Conservation (phyloP, 2,888 invertebrate species). For the Drosophila longiperda region DNA sequence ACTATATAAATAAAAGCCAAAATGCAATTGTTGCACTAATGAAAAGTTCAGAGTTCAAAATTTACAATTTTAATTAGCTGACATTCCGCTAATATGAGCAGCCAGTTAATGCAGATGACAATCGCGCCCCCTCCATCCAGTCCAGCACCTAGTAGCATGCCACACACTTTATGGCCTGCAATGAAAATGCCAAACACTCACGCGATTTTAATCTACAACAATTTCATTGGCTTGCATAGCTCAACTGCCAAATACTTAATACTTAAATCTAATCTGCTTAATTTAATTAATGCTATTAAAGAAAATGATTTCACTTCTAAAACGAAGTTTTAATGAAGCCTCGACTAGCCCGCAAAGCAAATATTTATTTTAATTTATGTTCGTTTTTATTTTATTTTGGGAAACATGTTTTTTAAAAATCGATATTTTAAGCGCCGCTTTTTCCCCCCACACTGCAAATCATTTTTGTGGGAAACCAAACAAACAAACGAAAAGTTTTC, state of each 20-base stretch:
- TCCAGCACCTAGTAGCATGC: slow-evolving; percentile 30
- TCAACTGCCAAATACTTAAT: neutral
- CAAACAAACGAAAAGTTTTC: slow-evolving; percentile 49
- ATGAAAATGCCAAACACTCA: slow-evolving; percentile 34
- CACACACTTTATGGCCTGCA: slow-evolving; percentile 23
- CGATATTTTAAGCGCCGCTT: slow-evolving; percentile 29
- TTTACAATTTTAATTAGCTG: slow-evolving; percentile 74
- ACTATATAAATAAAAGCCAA: slow-evolving; percentile 24
- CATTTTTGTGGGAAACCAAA: slow-evolving; percentile 16
- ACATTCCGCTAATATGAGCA: slow-evolving; percentile 57
- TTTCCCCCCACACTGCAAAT: slow-evolving; percentile 28
- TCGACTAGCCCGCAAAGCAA: neutral
- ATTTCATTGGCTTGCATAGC: slow-evolving; percentile 12
- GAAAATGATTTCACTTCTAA: neutral
- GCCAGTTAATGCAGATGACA: slow-evolving; percentile 41
- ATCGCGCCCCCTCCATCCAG: slow-evolving; percentile 10
- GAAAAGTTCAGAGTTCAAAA: slow-evolving; percentile 72
- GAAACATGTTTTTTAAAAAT: neutral
- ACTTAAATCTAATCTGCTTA: neutral
- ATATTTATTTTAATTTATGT: neutral
- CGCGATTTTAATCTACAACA: slow-evolving; percentile 35
- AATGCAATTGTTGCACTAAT: slow-evolving; percentile 55
- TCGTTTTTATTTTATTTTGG: neutral
- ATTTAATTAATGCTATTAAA: neutral
- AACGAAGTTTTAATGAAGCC: neutral